Conservation (phyloP, 23 tunicate species). For the Trididemnum clinides region DNA sequence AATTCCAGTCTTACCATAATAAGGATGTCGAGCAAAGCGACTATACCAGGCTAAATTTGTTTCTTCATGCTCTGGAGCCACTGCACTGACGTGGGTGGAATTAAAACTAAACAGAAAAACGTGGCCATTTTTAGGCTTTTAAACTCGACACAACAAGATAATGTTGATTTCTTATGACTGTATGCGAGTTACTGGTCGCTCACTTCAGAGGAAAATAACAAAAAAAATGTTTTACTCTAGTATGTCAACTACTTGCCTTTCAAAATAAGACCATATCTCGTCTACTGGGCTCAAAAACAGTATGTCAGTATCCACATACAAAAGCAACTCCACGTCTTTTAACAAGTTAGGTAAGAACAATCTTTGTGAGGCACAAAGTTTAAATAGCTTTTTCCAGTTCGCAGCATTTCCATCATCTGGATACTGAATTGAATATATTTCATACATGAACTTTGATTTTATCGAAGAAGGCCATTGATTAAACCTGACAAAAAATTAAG, state of each 20-base stretch:
- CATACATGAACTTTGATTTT: constrained; percentile 33
- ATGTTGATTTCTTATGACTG: neutral
- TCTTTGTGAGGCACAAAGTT: constrained; percentile 91
- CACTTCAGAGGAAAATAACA: no score
- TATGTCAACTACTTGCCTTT: no score
- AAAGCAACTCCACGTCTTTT: constrained; percentile 53
- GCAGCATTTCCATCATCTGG: constrained; percentile 70
- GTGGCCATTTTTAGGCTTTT: neutral
- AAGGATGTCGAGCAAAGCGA: constrained; percentile 83
- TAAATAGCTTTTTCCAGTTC: constrained; percentile 82
- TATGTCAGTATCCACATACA: constrained; percentile 91
- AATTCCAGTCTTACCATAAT: constrained; percentile 75
- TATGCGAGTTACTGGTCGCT: neutral
- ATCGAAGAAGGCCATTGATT: constrained; percentile 9
- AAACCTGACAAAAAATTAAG: constrained; percentile 26
- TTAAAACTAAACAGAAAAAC: constrained; percentile 47
- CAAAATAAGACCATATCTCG: constrained; percentile 62
- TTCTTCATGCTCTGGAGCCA: constrained; percentile 69
- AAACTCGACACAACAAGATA: no score
- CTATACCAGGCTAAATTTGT: constrained; percentile 72
- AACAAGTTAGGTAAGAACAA: constrained; percentile 69
- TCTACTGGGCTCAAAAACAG: constrained; percentile 68
- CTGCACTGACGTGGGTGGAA: constrained; percentile 64
- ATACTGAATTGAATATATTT: constrained; percentile 52
- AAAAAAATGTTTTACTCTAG: no score